Base-by-base conservation (phyloP, 1,140 invertebrate genomes). In the Drosophila kepulauana region DNA sequence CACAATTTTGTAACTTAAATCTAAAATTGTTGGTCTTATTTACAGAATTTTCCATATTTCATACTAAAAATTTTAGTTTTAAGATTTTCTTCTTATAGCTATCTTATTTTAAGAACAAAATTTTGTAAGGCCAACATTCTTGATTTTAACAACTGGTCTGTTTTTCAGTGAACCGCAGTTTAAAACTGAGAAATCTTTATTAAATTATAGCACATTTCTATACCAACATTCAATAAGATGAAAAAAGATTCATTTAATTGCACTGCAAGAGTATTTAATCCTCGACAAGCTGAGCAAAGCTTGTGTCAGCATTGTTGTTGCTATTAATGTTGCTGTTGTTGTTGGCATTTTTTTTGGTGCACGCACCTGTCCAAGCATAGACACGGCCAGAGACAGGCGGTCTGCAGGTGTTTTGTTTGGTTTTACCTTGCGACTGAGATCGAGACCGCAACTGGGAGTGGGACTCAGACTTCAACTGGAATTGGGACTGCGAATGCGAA, bases 391-490 rank as follows among this genome's bases (percentile, higher is more conserved):
- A 81, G 85, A 81, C 84, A 89, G 77, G 85, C 80, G 85, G 85
- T 86, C 82, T 88, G 84, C 84, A 88, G 84, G 85, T 88, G 85
- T 89, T 88, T 89, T 88, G 80, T 88, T 88, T 84, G 76, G 75
- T 84, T 77, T 25, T 65, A 73, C 64, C 43, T 62, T 54, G 67
- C 49, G 66, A 28, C 43, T 65, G 6, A 13, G 30, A 48, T 25
- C 46, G n/a, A 2, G 2, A 48, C 28, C 46, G 5, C 38, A 5
- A 33, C 28, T 45, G 64, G 33, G 16, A 25, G 54, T 58, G 10
- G 20, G 8, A 38, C 51, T 70, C 15, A 54, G 67, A 16, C 43
- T 62, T 65, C 30, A 45, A 43, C 30, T 41, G 61, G 28, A 13
- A 15, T 49, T 64, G 5, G 25, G 28, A 45, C 11, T 61, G n/a